Conservation (phyloP, 2,113 vertebrate species). For the Peromyscus polionotus region DNA sequence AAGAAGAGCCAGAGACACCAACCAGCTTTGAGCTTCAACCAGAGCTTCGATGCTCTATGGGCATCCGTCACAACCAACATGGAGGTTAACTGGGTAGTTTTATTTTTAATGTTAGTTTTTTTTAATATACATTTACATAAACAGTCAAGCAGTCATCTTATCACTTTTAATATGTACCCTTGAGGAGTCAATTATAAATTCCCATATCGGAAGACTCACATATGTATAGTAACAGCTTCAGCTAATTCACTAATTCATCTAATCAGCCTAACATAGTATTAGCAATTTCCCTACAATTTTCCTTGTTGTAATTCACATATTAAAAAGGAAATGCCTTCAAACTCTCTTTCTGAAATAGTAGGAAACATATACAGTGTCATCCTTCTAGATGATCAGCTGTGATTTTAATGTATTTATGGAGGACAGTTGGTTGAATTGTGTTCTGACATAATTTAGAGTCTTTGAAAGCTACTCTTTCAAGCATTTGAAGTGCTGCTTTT, state of each 20-base stretch:
- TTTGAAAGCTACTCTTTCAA: slow-evolving; percentile 62
- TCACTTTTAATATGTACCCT: slow-evolving; percentile 76
- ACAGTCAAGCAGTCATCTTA: slow-evolving; percentile 76
- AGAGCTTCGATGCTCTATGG: neutral
- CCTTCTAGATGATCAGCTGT: neutral
- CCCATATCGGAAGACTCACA: slow-evolving; percentile 71
- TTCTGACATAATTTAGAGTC: slow-evolving; percentile 20
- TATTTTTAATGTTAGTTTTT: slow-evolving; percentile 69
- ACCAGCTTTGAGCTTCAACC: neutral
- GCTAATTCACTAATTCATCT: slow-evolving; percentile 82
- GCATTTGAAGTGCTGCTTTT: slow-evolving; percentile 46
- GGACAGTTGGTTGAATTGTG: neutral
- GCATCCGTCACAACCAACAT: neutral
- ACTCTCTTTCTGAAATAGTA: slow-evolving; percentile 59
- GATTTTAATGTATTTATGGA: slow-evolving; percentile 46
- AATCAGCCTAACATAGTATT: slow-evolving; percentile 82
- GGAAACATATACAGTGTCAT: slow-evolving; percentile 41
- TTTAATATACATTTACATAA: slow-evolving; percentile 76
- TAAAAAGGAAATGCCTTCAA: slow-evolving; percentile 73
- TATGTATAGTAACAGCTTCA: slow-evolving; percentile 78
- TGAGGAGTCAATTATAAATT: slow-evolving; percentile 74
- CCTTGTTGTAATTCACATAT: slow-evolving; percentile 84
- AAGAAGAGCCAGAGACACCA: neutral
- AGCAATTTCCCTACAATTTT: slow-evolving; percentile 80
- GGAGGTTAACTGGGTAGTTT: neutral